Evolutionary conservation across 2,888 invertebrate species (phyloP).

Genomic region (Biston betularia): DNA sequence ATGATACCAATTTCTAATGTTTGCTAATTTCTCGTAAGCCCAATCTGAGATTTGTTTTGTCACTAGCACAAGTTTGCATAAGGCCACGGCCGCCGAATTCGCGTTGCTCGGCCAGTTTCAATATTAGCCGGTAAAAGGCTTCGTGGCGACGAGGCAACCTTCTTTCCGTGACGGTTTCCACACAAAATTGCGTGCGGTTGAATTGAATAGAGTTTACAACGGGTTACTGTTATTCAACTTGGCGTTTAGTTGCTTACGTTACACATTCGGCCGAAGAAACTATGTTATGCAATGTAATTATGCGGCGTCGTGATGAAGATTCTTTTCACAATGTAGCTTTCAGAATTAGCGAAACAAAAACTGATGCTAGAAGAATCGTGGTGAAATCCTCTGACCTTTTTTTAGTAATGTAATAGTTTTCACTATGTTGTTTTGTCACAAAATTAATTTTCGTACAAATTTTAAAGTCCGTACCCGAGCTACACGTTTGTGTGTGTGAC

Average conservation of each 20-base stretch:
- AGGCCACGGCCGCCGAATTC: constrained; percentile 59
- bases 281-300: constrained; percentile 43
- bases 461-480: constrained; percentile 11
- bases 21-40: constrained; percentile 53
- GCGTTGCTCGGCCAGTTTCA: constrained; percentile 51
- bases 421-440: background rate
- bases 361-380: constrained; percentile 16
- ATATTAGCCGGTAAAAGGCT: constrained; percentile 50
- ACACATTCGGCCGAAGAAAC: constrained; percentile 42
- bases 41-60: constrained; percentile 45
- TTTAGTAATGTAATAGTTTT: constrained; percentile 17
- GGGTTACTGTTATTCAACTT: constrained; percentile 46
- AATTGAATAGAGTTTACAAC: constrained; percentile 48
- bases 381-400: constrained; percentile 32
- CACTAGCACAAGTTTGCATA: constrained; percentile 60
- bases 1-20: constrained; percentile 48
- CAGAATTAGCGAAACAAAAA: constrained; percentile 26
- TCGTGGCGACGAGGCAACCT: constrained; percentile 44
- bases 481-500: constrained; percentile 11
- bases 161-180: constrained; percentile 49
- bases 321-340: constrained; percentile 35
- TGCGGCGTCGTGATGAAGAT: constrained; percentile 38
- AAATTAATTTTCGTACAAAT: constrained; percentile 8
- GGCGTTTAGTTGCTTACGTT: constrained; percentile 39
- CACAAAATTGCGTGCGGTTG: constrained; percentile 50